phyloP scores from a whole-genome alignment of 1,140 invertebrate species.

The Drosophila ohnishii region DNA sequence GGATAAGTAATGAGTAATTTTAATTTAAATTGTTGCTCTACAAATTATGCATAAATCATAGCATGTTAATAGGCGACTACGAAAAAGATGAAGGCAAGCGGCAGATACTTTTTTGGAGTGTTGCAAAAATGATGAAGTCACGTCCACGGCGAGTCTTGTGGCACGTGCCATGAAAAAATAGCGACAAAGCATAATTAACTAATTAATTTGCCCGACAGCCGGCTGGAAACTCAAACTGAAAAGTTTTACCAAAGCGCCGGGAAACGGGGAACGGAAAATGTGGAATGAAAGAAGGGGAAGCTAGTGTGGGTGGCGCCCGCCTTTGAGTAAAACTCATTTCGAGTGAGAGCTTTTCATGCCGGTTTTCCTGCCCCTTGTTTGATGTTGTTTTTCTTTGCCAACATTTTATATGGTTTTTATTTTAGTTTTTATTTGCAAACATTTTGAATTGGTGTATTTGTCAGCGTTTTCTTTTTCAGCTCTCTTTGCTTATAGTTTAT shows the following conservation, averaged over 20 bases:
- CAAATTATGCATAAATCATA: slow-evolving; percentile 36
- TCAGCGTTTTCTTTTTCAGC: slow-evolving; percentile 37
- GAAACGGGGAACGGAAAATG: slow-evolving; percentile 1
- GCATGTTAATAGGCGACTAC: slow-evolving; percentile 47
- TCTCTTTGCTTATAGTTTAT: slow-evolving; percentile 32
- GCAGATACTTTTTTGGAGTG: slow-evolving; percentile 49
- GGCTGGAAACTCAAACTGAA: slow-evolving; percentile 39
- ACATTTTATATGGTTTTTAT: slow-evolving; percentile 29
- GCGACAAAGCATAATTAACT: slow-evolving; percentile 68
- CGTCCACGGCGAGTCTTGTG: slow-evolving; percentile 24
- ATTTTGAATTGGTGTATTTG: slow-evolving; percentile 43
- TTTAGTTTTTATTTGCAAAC: slow-evolving; percentile 49
- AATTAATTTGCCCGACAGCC: slow-evolving; percentile 66
- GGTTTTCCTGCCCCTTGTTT: slow-evolving; percentile 5
- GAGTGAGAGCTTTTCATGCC: slow-evolving; percentile 19
- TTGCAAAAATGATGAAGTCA: slow-evolving; percentile 61
- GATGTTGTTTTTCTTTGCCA: slow-evolving; percentile 6
- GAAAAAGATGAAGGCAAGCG: slow-evolving; percentile 24
- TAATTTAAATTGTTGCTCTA: slow-evolving; percentile 10
- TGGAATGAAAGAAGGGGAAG: neutral
- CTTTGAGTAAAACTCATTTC: slow-evolving; percentile 25
- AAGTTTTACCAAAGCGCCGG: slow-evolving; percentile 25
- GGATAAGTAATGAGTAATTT: slow-evolving; percentile 4
- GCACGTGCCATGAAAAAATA: slow-evolving; percentile 58
- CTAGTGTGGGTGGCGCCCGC: slow-evolving; percentile 6